phyloP scores from a whole-genome alignment of 2,113 vertebrate genomes.

The Rissa tridactyla region DNA sequence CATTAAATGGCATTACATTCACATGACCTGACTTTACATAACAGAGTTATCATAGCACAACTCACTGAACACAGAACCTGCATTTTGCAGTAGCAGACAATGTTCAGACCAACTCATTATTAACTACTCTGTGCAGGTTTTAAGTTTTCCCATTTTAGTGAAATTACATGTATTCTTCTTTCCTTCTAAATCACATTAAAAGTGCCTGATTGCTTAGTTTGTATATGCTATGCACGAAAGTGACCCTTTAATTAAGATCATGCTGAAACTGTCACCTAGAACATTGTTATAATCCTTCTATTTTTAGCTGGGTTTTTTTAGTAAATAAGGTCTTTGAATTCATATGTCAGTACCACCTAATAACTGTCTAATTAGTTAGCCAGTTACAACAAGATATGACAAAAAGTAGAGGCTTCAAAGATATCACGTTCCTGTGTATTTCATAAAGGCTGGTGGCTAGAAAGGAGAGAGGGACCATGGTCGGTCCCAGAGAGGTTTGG shows the following conservation, averaged over 20 bases:
- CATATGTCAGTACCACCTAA: neutral
- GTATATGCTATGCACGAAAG: neutral
- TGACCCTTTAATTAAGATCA: neutral
- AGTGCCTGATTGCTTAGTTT: neutral
- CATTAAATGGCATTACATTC: conserved; percentile 11
- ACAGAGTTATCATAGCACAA: neutral
- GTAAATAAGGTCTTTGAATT: neutral
- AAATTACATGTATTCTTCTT: neutral
- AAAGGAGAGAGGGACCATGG: neutral
- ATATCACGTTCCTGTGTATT: neutral
- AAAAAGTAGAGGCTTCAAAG: neutral
- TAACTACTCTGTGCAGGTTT: neutral
- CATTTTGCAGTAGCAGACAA: neutral
- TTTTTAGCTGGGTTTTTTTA: neutral
- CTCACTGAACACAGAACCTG: neutral
- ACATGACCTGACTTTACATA: conserved; percentile 34
- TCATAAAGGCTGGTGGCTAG: neutral
- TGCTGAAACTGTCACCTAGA: neutral
- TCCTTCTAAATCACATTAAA: neutral
- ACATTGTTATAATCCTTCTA: neutral
- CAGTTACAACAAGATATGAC: neutral
- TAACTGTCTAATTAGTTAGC: neutral
- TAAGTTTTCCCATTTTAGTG: neutral
- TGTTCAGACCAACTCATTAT: neutral
- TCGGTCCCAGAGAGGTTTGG: neutral